Evolutionary conservation across 2,113 vertebrate species (phyloP).

Genomic region (Callipepla squamata): DNA sequence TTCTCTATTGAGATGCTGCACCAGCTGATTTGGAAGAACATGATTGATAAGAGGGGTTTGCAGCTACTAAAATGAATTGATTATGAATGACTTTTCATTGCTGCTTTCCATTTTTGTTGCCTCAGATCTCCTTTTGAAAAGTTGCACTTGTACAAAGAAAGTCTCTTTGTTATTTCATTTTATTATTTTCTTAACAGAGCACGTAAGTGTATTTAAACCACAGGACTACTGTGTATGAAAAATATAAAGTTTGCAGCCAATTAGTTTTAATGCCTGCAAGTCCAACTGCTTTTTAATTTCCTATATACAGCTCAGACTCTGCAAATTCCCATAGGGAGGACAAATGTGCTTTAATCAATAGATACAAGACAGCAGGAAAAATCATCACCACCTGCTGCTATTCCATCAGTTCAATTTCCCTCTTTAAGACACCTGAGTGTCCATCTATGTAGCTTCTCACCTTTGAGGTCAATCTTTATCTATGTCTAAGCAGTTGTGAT

Average conservation of each 20-base stretch:
- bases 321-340: neutral
- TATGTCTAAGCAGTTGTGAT: neutral
- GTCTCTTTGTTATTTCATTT: neutral
- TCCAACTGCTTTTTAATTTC: constrained; percentile 20
- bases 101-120: neutral
- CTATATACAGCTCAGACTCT: constrained; percentile 18
- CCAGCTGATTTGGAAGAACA: neutral
- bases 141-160: neutral
- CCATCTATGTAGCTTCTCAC: neutral
- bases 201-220: neutral
- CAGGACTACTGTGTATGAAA: neutral
- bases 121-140: neutral
- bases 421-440: neutral
- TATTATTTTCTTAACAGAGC: neutral
- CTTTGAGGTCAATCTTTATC: neutral
- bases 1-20: neutral
- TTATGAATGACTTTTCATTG: constrained; percentile 11
- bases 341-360: constrained; percentile 43
- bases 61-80: neutral
- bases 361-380: neutral
- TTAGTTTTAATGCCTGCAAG: constrained; percentile 13
- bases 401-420: neutral
- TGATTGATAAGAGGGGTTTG: neutral
- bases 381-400: neutral
- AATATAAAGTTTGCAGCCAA: neutral